Evolutionary conservation across 2,113 vertebrate species (phyloP), one percentile per base, ranked within the genome.

Genomic region (human): DNA sequence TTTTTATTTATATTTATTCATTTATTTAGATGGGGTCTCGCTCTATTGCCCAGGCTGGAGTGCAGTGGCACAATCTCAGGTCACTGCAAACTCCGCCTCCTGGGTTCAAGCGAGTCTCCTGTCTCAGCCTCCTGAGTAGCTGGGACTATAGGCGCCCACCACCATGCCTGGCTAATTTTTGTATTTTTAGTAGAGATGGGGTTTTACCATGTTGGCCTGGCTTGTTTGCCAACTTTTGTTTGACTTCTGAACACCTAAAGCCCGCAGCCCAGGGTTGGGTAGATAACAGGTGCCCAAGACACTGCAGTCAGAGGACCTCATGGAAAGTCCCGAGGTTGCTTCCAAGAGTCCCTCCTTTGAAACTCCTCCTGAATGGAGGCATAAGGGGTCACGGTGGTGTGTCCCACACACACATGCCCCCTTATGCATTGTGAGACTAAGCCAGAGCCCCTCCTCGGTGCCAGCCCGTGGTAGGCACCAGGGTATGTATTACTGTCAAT

Each of bases 201-300:
- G 27, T 64, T 64, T 64, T 11, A 13, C 12, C 61, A 30, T 6
- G 13, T 14, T 30, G 61, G 12, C 27, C 30, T 30, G 12, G 12
- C 61, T 64, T 32, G 30, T 64, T 68, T 18, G 66, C 27, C 12
- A 3, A 2, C 20, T 88, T 86, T 30, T 9, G 11, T 52, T 78
- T 66, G 40, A 11, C 40, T 70, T 61, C 50, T 27, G 43, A 27
- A 12, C 6, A 0, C 61, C 50, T 40, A 13, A 10, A 76, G 43
- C 40, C 66, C 2, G 2, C 6, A 50, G 64, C 20, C 0, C 8
- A 4, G 30, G 30, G 35, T 3, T 30, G 17, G 6, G 9, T 10
- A 40, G 7, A 10, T 8, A 9, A 13, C 23, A 70, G 82, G 43
- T 13, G 14, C 30, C n/a, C 32, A 57, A 4, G 32, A 23, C 14